Percentiles rank a stretch among this genome's conserved stretches.
These are phyloP conservation scores for Anguilla japonica DNA, from an alignment of 2,113 vertebrate species.

Conservation along the genomic window DNA sequence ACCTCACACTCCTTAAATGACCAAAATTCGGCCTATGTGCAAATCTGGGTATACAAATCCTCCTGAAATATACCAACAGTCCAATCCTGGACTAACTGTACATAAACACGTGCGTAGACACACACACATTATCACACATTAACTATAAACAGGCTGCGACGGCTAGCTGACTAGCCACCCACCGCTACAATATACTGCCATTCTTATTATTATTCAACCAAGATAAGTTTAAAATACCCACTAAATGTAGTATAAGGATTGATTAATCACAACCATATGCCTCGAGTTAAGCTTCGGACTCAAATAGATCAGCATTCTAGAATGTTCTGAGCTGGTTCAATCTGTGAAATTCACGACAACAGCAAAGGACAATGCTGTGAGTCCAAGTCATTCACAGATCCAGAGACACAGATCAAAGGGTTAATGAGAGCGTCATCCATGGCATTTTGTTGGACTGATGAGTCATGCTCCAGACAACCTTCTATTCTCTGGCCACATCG, in stretches of 20 bases:
- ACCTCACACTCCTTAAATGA: too few species aligned
- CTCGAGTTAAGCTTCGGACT: neutral
- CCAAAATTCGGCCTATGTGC: too few species aligned
- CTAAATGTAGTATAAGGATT: too few species aligned
- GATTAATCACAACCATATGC: neutral
- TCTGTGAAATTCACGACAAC: neutral
- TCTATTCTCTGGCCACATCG: neutral
- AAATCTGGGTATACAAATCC: too few species aligned
- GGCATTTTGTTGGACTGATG: neutral
- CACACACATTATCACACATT: too few species aligned
- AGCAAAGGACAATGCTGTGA: neutral
- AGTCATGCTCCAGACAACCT: neutral
- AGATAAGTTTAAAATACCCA: neutral
- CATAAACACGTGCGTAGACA: too few species aligned
- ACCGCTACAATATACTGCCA: too few species aligned
- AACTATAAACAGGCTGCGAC: too few species aligned
- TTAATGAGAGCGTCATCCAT: neutral
- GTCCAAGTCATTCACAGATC: neutral
- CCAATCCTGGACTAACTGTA: too few species aligned
- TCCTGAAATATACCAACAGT: too few species aligned
- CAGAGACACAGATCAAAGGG: neutral
- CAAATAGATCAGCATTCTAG: neutral
- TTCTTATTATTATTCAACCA: neutral
- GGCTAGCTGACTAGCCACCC: too few species aligned
- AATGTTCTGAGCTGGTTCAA: neutral